phyloP scores from a whole-genome alignment of 2,113 vertebrate species.

The Aegotheles bennettii region DNA sequence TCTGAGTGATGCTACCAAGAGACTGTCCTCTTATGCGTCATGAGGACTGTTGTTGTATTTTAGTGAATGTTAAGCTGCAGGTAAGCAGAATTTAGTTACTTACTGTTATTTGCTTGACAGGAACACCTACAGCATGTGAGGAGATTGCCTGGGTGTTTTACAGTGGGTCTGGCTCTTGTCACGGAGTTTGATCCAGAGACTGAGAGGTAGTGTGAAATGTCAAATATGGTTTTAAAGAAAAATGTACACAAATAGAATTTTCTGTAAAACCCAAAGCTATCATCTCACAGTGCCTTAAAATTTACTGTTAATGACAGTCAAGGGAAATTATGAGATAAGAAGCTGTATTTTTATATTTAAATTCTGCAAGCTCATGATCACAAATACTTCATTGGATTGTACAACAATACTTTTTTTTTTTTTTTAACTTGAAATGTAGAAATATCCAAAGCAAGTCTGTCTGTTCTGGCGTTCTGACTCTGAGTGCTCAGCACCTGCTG shows the following conservation, averaged over 20 bases:
- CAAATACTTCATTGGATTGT: background rate
- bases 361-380: background rate
- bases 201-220: background rate
- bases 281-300: background rate
- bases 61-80: background rate
- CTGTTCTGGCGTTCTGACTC: background rate
- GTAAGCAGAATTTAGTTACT: background rate
- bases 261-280: background rate
- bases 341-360: background rate
- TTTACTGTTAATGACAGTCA: background rate
- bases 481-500: background rate
- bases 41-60: background rate
- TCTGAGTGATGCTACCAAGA: background rate
- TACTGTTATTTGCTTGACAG: background rate
- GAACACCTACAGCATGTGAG: accelerated
- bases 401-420: background rate
- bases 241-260: background rate
- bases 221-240: background rate
- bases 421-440: background rate
- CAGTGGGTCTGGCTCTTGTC: background rate
- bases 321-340: background rate
- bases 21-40: accelerated
- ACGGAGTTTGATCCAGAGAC: background rate
- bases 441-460: background rate
- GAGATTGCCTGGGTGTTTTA: background rate